Evolutionary conservation across 1,140 invertebrate species (phyloP).

Genomic region (Drosophila micromelanica): DNA sequence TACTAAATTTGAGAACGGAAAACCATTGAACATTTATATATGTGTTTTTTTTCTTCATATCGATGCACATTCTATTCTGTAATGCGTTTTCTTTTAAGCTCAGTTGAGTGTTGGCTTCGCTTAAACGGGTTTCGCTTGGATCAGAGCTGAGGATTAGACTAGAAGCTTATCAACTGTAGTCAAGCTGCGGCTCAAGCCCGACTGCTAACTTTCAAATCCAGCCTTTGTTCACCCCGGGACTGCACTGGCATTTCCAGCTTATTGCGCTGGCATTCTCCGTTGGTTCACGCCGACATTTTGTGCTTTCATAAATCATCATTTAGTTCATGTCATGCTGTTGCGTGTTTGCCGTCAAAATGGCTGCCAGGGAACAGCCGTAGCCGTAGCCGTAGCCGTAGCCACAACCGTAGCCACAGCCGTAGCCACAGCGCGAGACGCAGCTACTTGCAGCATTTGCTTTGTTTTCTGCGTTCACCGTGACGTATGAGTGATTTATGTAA

Average conservation of each 20-base stretch:
- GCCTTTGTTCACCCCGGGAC: slow-evolving; percentile 9
- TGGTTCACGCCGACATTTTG: slow-evolving; percentile 6
- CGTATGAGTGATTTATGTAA: slow-evolving; percentile 73
- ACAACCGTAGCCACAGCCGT: neutral
- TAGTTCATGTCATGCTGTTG: slow-evolving; percentile 65
- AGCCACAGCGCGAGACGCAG: slow-evolving; percentile 1
- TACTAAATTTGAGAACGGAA: neutral
- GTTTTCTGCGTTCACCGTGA: slow-evolving; percentile 48
- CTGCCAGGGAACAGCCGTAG: slow-evolving; percentile 30
- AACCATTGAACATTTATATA: neutral
- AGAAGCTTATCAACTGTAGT: slow-evolving; percentile 19
- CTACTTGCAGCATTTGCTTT: slow-evolving; percentile 21
- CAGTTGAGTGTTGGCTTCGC: neutral
- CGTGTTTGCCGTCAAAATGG: slow-evolving; percentile 59
- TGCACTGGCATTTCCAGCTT: neutral
- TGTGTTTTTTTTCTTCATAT: neutral
- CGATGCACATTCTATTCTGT: neutral
- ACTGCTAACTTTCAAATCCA: neutral
- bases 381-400: neutral
- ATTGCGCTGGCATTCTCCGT: slow-evolving; percentile 12
- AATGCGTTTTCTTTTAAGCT: neutral
- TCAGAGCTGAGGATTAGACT: neutral
- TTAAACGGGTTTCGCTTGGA: neutral
- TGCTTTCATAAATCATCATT: slow-evolving; percentile 70
- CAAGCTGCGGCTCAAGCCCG: slow-evolving; percentile 10